These are phyloP conservation scores for Aythya baeri DNA, from an alignment of 2,113 vertebrate genomes.

Conservation along the genomic window DNA sequence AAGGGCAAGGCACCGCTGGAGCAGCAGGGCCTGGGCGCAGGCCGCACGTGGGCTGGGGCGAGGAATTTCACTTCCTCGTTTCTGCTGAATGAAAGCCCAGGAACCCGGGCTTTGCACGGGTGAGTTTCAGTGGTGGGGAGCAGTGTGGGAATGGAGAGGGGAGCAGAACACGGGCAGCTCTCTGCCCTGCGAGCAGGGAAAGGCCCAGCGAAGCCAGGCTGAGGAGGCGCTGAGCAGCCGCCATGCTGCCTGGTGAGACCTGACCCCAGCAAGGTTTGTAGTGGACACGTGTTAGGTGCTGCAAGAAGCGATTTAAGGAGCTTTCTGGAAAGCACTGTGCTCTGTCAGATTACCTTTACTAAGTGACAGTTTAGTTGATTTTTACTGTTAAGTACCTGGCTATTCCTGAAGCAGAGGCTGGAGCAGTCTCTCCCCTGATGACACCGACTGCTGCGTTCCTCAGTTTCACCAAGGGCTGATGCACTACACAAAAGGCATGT, in stretches of 20 bases:
- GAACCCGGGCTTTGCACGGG: background rate
- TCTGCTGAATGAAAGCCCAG: background rate
- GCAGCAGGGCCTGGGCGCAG: background rate
- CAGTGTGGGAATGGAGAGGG: background rate
- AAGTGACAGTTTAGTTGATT: background rate
- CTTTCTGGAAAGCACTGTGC: background rate
- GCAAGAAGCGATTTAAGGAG: background rate
- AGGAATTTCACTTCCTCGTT: background rate
- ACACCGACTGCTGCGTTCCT: background rate
- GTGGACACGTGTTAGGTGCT: no score
- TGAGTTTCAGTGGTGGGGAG: background rate
- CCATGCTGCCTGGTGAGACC: background rate
- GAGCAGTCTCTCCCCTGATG: no score
- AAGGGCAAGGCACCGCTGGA: background rate
- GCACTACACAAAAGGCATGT: no score
- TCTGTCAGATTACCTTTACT: background rate
- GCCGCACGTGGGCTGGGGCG: background rate
- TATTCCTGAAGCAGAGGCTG: background rate
- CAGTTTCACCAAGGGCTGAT: no score
- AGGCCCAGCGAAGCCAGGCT: background rate
- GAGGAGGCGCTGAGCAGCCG: background rate
- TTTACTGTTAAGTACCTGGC: background rate
- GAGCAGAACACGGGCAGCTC: background rate
- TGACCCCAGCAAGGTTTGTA: no score
- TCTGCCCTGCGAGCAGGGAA: background rate